Evolutionary conservation across 1,140 invertebrate species (phyloP), one percentile per base, ranked within the genome.

Genomic region (Gerris buenoi): DNA sequence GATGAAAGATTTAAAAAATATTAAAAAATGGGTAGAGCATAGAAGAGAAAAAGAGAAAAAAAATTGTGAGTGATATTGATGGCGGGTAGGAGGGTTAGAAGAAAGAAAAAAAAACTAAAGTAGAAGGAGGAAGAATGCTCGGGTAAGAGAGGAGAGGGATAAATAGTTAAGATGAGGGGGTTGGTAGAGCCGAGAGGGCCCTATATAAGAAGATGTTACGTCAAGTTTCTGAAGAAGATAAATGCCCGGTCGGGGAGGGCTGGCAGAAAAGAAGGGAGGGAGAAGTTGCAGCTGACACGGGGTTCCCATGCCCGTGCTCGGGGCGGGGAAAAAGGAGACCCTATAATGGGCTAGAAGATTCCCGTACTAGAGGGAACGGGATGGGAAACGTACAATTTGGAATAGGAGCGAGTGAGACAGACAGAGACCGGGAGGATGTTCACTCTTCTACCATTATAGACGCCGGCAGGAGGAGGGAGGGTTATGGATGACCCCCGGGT

Each of bases 131-230:
- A 15, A 22, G 23, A 60, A 25, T 60, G 5, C 3, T 46, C 33
- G n/a, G n/a, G n/a, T n/a, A n/a, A 10, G 33, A 5, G 33, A 46
- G 33, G 5, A 60, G 58, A 60, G 58, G 58, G 58, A 60, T 60
- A 60, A 60, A 60, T 60, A 60, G 58, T 60, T 60, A 60, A 60
- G 58, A 60, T 60, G 58, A 60, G 23, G 58, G 58, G 23, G 46
- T 56, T 10, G n/a, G 46, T 56, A 46, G 58, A 5, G 58, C 10
- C 3, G 5, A 25, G 23, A 25, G 58, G 58, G 58, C 58, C 58
- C 58, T 60, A 60, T 60, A 60, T 60, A 60, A 60, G 58, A 60
- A 60, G 58, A 60, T 25, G 58, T 60, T 60, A 60, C 58, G 58
- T 60, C 58, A 60, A 46, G 33, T 60, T 60, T 60, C 15, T 60